A percentile compares a stretch with the other conserved stretches of the same genome.
phyloP scores from a whole-genome alignment of 2,888 invertebrate species.

The Epicampocera succincta region DNA sequence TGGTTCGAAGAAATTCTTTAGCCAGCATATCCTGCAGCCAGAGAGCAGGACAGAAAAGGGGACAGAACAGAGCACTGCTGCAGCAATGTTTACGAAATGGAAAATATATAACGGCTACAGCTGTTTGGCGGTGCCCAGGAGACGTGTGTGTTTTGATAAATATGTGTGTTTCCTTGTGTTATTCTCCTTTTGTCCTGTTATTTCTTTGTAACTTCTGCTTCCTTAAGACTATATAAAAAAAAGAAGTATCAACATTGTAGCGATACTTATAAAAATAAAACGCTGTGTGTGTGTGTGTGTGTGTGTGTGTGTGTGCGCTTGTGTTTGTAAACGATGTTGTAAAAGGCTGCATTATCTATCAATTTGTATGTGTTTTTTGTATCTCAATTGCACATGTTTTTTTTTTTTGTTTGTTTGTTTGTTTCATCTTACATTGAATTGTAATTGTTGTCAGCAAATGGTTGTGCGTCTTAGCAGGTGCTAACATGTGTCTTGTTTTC shows the following conservation, averaged over 20 bases:
- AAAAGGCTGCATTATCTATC: slow-evolving; percentile 38
- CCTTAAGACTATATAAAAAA: slow-evolving; percentile 1
- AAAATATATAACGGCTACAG: slow-evolving; percentile 22
- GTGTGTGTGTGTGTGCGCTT: slow-evolving; percentile 11
- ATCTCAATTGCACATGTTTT: slow-evolving; percentile 46
- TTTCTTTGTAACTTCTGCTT: slow-evolving; percentile 8
- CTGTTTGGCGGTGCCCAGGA: slow-evolving; percentile 22
- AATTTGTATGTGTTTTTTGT: slow-evolving; percentile 19
- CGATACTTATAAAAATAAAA: slow-evolving; percentile 18
- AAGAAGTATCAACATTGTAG: slow-evolving; percentile 1
- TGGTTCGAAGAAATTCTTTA: slow-evolving; percentile 8
- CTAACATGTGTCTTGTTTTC: slow-evolving; percentile 32
- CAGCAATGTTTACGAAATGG: neutral
- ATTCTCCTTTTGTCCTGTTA: neutral
- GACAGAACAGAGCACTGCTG: slow-evolving; percentile 23
- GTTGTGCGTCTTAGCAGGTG: slow-evolving; percentile 51
- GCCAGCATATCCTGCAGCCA: slow-evolving; percentile 59
- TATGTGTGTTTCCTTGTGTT: slow-evolving; percentile 3
- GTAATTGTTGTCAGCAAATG: slow-evolving; percentile 34
- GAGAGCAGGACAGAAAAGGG: slow-evolving; percentile 19
- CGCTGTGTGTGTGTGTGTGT: neutral
- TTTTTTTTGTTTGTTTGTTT: slow-evolving; percentile 2
- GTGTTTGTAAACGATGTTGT: slow-evolving; percentile 30
- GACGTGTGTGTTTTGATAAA: neutral
- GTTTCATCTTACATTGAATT: slow-evolving; percentile 9